Percentiles rank a stretch among this genome's conserved stretches.
Conservation (phyloP, 1,140 invertebrate genomes). For the Hormaphis cornu region DNA sequence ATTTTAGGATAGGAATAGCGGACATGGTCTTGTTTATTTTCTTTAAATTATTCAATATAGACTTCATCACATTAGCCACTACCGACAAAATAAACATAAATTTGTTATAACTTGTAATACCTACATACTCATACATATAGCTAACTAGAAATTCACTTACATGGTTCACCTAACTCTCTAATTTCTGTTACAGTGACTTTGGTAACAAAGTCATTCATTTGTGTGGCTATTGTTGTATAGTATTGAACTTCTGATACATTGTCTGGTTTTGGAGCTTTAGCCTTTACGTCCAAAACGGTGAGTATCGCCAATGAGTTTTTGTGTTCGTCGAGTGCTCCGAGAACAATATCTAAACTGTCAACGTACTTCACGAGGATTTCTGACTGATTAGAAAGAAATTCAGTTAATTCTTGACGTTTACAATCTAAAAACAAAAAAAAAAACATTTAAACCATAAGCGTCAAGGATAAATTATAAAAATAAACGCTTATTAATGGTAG, state of each 20-base stretch:
- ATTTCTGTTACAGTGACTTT: slow-evolving; percentile 82
- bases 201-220: slow-evolving; percentile 72
- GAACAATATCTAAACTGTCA: slow-evolving; percentile 74
- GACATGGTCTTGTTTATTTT: slow-evolving; percentile 66
- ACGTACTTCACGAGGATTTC: slow-evolving; percentile 70
- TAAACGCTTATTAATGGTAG: too few species aligned
- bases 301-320: slow-evolving; percentile 80
- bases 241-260: slow-evolving; percentile 36
- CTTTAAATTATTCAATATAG: slow-evolving; percentile 65
- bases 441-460: too few species aligned
- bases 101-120: not conserved
- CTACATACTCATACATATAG: too few species aligned
- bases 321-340: slow-evolving; percentile 78
- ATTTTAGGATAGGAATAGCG: slow-evolving; percentile 72
- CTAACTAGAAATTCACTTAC: slow-evolving; percentile 60
- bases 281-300: slow-evolving; percentile 72
- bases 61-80: slow-evolving; percentile 84
- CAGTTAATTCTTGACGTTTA: slow-evolving; percentile 46
- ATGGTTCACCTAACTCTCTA: slow-evolving; percentile 67
- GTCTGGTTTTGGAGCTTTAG: slow-evolving; percentile 40
- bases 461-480: too few species aligned
- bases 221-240: slow-evolving; percentile 49
- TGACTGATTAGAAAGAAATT: slow-evolving; percentile 69
- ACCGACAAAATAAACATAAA: too few species aligned
- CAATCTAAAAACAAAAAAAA: not conserved